A percentile compares a stretch with the other conserved stretches of the same genome.
Evolutionary conservation across 2,888 invertebrate genomes (phyloP).

Genomic region (Aquatica leii): DNA sequence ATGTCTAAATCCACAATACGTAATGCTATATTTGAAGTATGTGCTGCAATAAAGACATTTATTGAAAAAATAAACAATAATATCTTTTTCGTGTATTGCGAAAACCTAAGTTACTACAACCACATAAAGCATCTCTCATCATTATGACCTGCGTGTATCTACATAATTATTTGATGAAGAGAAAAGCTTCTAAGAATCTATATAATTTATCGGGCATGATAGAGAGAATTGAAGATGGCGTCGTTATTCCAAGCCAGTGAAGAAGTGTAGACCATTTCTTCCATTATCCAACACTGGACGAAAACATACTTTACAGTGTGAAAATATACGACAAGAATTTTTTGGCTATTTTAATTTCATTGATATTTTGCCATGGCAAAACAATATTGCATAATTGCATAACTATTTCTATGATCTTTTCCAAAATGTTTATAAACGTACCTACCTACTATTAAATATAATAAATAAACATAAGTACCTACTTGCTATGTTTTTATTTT

Average conservation of each 20-base stretch:
- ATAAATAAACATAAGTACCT: too few relatives aligned
- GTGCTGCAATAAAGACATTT: background rate
- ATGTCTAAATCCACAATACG: background rate
- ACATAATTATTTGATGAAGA: constrained; percentile 1
- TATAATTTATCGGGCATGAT: too few relatives aligned
- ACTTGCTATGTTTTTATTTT: too few relatives aligned
- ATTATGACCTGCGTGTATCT: background rate
- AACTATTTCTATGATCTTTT: constrained; percentile 1
- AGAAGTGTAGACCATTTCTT: constrained; percentile 1
- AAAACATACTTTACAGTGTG: constrained; percentile 1
- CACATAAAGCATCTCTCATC: background rate
- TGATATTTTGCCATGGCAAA: background rate
- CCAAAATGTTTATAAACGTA: background rate
- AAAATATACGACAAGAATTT: background rate
- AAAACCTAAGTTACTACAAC: background rate
- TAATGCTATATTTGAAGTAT: background rate
- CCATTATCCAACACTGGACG: constrained; percentile 1
- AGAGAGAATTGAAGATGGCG: too few relatives aligned
- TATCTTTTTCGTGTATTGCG: background rate
- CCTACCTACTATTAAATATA: background rate
- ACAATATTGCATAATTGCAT: constrained; percentile 5
- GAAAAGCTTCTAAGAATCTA: background rate
- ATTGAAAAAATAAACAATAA: too few relatives aligned
- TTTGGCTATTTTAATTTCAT: background rate
- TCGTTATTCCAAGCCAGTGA: background rate